Evolutionary conservation across 2,797 vertebrate species (phyloP), one percentile per base, ranked within the genome.

Genomic region (Hoplostethus atlanticus): DNA sequence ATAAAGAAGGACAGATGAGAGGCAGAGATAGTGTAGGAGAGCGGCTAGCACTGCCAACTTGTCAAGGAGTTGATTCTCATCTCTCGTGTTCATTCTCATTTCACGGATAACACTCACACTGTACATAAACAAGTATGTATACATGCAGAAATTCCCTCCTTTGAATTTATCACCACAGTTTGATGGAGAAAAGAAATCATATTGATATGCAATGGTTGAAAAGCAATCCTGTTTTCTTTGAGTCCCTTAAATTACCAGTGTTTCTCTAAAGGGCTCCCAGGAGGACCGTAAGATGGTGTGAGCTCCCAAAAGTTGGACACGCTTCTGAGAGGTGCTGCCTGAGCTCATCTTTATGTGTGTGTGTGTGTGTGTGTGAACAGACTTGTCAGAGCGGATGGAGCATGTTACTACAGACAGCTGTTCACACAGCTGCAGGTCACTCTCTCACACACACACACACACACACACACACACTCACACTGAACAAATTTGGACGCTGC

Each of bases 351-450:
- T 15, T 83, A 69, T 17, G 63, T 63, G 64, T 63, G 64, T 42
- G 64, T 51, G 30, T 46, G 11, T 42, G 50, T 46, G 16, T 46
- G 63, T 28, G 28, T 28, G 28, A 28, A 28, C 28, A 28, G 28
- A 28, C 55, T 25, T 59, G 77, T 73, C 42, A 63, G 48, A 82
- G 65, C 65, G 66, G 68, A 87, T 72, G 78, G 83, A 71, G 71
- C 79, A 68, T 71, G 82, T 86, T 89, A 87, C 87, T 81, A 58
- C 65, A 73, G 87, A 85, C 91, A 92, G 90, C 88, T 92, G 89
- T 91, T 87, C 68, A 6, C 81, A 78, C 92, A 93, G 91, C 91
- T 93, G 90, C 75, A 16, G 48, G 52, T 50, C 68, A 44, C 61
- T 28, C 79, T 47, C 53, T 36, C 55, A 11, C 64, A 44, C 64